These are phyloP conservation scores for Heteractis magnifica DNA, from an alignment of 92 coral and sea anemone genomes.

Conservation along the genomic window DNA sequence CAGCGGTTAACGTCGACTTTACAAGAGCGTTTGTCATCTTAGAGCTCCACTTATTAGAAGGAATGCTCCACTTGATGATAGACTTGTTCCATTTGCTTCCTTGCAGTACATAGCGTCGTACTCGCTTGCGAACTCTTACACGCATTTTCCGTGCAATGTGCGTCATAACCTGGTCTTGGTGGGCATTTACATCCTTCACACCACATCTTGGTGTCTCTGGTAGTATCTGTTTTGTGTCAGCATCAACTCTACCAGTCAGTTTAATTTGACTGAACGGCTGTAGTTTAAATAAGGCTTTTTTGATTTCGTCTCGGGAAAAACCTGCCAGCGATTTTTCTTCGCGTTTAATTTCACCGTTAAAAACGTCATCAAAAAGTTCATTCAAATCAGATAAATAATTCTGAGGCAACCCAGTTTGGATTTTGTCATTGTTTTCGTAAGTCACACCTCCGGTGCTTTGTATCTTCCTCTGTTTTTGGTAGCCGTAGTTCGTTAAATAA, in stretches of 20 bases:
- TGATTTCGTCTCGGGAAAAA: constrained; percentile 18
- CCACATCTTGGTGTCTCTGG: constrained; percentile 37
- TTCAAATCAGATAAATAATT: constrained; percentile 7
- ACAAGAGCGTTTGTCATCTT: constrained; percentile 23
- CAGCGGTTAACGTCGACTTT: constrained; percentile 16
- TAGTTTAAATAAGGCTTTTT: constrained; percentile 10
- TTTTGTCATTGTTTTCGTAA: constrained; percentile 9
- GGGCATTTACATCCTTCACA: constrained; percentile 29
- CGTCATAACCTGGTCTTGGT: background rate
- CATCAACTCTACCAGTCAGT: constrained; percentile 32
- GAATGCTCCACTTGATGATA: constrained; percentile 53
- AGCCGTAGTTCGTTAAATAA: constrained; percentile 7
- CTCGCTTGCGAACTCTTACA: constrained; percentile 18
- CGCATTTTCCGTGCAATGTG: constrained; percentile 14
- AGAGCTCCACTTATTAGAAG: constrained; percentile 4
- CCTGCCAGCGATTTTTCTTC: constrained; percentile 26
- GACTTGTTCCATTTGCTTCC: constrained; percentile 39
- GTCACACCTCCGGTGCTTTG: constrained; percentile 6
- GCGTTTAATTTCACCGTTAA: constrained; percentile 10
- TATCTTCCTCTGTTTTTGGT: background rate
- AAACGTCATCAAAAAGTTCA: background rate
- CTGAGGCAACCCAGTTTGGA: constrained; percentile 4
- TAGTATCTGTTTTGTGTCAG: constrained; percentile 17
- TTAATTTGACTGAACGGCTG: constrained; percentile 12
- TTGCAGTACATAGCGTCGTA: constrained; percentile 42